Evolutionary conservation across 92 coral and sea anemone species (phyloP), one percentile per base, ranked within the genome.

Genomic region (Metridium senile): DNA sequence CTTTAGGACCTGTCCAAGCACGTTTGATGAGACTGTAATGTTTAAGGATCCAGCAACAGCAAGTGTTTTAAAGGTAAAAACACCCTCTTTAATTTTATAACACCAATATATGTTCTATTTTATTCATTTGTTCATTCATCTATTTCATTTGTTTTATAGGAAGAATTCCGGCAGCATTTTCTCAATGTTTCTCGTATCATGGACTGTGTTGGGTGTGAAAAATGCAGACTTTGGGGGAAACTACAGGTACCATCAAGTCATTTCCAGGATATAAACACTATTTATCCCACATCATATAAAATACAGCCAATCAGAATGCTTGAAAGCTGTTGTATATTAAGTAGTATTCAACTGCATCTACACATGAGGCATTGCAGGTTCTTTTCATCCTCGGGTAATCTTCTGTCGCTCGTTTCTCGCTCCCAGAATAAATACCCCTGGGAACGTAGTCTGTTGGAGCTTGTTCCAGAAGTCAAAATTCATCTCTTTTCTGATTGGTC

Each of bases 171-270:
- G 74, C 91, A 84, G 26, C 97, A 96, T 74, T 96, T 96, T 49
- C 89, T 93, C n/a, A 96, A 96, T 75, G 89, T 96, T 13, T 93
- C 99, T 29, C 93, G 91, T 47, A 96, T 96, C 73, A 96, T 96
- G 99, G 99, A 96, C 81, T 96, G 99, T 58, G 99, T 96, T 52
- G 99, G 99, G 10, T 96, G 99, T 63, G 98, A 96, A 53, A 96
- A 96, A 79, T 96, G 99, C 66, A 78, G 97, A 9, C 76, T 96
- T 39, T 96, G 99, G 99, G 99, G 99, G 18, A 96, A 96, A 58
- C 58, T 96, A 47, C 98, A 95, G 97, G 98, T 95, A 84, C 8
- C 31, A 4, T 21, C 25, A 29, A 16, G n/a, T n/a, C n/a, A n/a
- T n/a, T n/a, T n/a, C n/a, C n/a, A n/a, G n/a, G n/a, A n/a, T n/a